Base-by-base conservation (phyloP, 2,888 invertebrate genomes). In the Eristalis arbustorum region DNA sequence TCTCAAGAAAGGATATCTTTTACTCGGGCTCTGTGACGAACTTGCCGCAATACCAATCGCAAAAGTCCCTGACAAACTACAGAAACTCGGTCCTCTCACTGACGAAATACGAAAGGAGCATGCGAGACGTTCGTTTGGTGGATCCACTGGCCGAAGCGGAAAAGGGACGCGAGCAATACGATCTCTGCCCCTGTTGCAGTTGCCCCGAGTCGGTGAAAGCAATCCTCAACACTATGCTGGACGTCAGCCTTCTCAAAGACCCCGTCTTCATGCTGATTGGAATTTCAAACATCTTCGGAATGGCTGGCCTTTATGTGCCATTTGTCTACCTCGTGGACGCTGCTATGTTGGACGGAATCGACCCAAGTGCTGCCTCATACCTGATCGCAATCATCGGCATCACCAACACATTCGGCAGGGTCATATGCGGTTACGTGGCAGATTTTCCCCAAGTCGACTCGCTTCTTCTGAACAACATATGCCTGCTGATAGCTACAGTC, bases 281-380 rank as follows among this genome's bases (percentile, higher is more conserved):
- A 83, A 95, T 98, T 73, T 98, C 98, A 88, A 99, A 98, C 93
- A 94, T 99, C 79, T 98, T 99, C 92, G 99, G 99, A 90, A 98
- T 99, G 97, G 97, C 98, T 73, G 99, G 99, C 88, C 95, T 99
- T 75, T 98, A 98, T 93, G 97, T 99, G 89, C 99, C 99, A 56
- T 99, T 98, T 93, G 97, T 98, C 67, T 99, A 98, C 92, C 94
- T 99, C 75, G 97, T 98, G 28, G 97, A 98, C 90, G 96, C 96
- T 73, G 97, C 97, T 13, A 94, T 93, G 82, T 92, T 94, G 76
- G 95, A 96, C 91, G 95, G 95, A 88, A 96, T 98, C 71, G 96
- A 96, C 40, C 93, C 93, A 18, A 94, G 94, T 25, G 94, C 95
- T 89, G 97, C 98, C 0, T 91, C 92, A 34, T 91, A 90, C 88